A percentile compares a stretch with the other conserved stretches of the same genome.
These are phyloP conservation scores for Hipposideros armiger DNA, from an alignment of 2,113 vertebrate genomes.

Conservation along the genomic window DNA sequence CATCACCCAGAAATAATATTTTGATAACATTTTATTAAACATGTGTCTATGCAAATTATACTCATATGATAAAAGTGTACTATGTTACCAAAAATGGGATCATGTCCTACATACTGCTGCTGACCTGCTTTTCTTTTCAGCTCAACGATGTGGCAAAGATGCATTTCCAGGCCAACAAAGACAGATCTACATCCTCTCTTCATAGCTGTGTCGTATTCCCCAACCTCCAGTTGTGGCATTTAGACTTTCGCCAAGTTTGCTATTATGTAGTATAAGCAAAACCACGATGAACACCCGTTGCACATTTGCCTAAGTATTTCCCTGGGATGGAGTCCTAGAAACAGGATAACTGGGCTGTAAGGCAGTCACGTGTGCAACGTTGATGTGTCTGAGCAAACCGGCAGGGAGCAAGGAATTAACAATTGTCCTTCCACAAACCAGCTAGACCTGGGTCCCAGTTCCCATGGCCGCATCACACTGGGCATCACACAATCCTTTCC, in stretches of 20 bases:
- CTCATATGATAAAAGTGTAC: fast-evolving
- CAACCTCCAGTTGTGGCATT: fast-evolving
- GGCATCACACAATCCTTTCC: fast-evolving
- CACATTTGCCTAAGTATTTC: background rate
- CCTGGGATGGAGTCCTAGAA: background rate
- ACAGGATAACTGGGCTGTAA: fast-evolving
- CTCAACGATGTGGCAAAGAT: fast-evolving
- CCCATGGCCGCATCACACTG: fast-evolving
- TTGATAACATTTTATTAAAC: background rate
- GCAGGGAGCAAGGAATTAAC: background rate
- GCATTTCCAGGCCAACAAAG: background rate
- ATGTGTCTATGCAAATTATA: background rate
- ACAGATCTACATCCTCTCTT: fast-evolving
- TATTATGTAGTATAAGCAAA: fast-evolving
- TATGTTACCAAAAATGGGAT: background rate
- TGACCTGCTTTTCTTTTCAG: too few species aligned
- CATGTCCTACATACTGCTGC: fast-evolving
- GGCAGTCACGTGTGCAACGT: fast-evolving
- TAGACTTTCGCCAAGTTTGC: background rate
- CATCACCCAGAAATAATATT: background rate
- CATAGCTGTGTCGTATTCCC: fast-evolving
- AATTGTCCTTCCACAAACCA: fast-evolving
- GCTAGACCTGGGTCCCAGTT: fast-evolving
- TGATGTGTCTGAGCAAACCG: background rate
- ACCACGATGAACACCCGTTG: fast-evolving